Evolutionary conservation across 1,140 invertebrate genomes (phyloP), one percentile per base, ranked within the genome.

Genomic region (Papilio aristodemus): DNA sequence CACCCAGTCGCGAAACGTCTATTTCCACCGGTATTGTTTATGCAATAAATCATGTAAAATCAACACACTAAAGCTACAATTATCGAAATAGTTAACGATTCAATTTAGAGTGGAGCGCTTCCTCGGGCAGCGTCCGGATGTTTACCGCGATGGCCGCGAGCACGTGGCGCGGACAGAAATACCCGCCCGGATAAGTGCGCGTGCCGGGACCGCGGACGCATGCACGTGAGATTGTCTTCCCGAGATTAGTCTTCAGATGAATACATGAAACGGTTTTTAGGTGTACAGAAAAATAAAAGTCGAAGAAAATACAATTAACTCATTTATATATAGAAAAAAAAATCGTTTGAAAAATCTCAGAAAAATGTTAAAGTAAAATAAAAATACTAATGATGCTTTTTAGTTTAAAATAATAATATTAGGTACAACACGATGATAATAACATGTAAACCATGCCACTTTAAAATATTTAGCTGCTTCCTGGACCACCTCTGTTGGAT

Each of bases 101-200:
- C 19, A 54, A 41, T 73, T 67, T 66, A 57, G 36, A 70, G 67
- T 74, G 66, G 11, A 68, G 72, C 67, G 70, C 74, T 76, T 73
- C 71, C 77, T 75, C 64, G 50, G n/a, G 50, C 43, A 38, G 46
- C 37, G 74, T 76, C 78, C 83, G 83, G 81, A 85, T 85, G 80
- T 85, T 80, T 85, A 83, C 73, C 72, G 67, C 43, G 64, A 62
- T 72, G 81, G 80, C 77, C 73, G 67, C 39, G 64, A 66, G 72
- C 83, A 83, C 81, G 80, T 83, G 83, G 77, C 71, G 68, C 17
- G 58, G 67, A 59, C 74, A n/a, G 78, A 83, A 85, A 82, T 82
- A 73, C 54, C 67, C 58, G 58, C 54, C 54, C 17, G 64, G 72
- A 72, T 75, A 76, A 73, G 70, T 75, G 75, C 73, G 76, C 70